These are phyloP conservation scores for Vulpes lagopus DNA, from an alignment of 2,113 vertebrate genomes.

Conservation along the genomic window DNA sequence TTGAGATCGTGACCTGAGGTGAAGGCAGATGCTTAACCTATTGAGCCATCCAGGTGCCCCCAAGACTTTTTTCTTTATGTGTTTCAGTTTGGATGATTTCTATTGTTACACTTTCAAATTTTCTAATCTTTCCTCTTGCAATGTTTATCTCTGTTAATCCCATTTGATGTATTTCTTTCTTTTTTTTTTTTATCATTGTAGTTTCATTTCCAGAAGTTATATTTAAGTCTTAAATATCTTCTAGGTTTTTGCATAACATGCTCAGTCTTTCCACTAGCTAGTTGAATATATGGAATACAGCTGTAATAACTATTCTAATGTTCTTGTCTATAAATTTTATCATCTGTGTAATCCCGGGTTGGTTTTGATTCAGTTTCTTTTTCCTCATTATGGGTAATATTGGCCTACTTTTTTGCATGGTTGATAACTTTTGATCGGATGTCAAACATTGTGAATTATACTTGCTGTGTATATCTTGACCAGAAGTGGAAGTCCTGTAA, in stretches of 20 bases:
- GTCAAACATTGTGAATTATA: not conserved
- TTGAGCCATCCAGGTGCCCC: not conserved
- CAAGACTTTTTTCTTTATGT: not conserved
- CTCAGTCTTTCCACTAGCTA: not conserved
- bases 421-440: not conserved
- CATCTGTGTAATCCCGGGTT: not conserved
- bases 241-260: not conserved
- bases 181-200: not conserved
- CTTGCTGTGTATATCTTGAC: not conserved
- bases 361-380: not conserved
- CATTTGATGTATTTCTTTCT: not conserved
- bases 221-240: not conserved
- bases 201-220: not conserved
- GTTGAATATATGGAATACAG: not conserved
- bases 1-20: not conserved
- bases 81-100: not conserved
- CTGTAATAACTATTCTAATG: not conserved
- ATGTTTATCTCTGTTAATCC: not conserved
- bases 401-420: not conserved
- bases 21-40: not conserved
- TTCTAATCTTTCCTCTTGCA: not conserved
- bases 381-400: not conserved
- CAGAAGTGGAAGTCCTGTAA: not conserved
- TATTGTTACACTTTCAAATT: not conserved
- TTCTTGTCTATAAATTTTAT: not conserved